Evolutionary conservation across 2,797 vertebrate species (phyloP), one percentile per base, ranked within the genome.

Genomic region (Dallia pectoralis): DNA sequence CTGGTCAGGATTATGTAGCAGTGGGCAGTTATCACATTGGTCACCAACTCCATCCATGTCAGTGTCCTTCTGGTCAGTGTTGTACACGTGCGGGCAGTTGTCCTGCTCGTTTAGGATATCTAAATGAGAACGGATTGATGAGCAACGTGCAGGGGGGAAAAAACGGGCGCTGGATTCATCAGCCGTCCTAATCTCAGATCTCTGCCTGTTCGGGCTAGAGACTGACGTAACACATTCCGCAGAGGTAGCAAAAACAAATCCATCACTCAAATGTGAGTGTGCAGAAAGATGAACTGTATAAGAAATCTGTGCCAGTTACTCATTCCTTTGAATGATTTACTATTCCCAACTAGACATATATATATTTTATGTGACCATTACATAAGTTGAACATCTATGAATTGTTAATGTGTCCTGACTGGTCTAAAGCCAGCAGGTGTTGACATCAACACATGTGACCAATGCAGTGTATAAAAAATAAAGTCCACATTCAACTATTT

Each of bases 1-100:
- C 96, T 99, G 97, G 25, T 98, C 96, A 0, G 97, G 96, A 85
- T 99, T 99, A 87, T 98, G 96, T 89, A 97, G 91, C 81, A 99
- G 65, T 0, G 97, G 96, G 77, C 98, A 99, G 73, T 99, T 99
- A 88, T 99, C 98, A 83, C 98, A 99, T 74, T 98, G 97, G 85
- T 99, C 98, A 2, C 98, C 98, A 56, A 98, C 96, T 15, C 96
- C 96, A 74, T 99, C 98, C 75, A 95, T 93, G 48, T 99, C 98
- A 0, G 94, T 98, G 87, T 99, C 98, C 71, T 94, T 95, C 91
- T 99, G 97, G 70, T 98, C 96, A 19, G 93, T 96, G 88, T 99
- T 99, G 86, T 99, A 99, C 63, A 97, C 93, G 0, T 97, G 97
- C 9, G 96, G 96, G 70, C 97, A 99, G 80, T 99, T 99, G 90